Percentiles rank a stretch among this genome's conserved stretches.
Conservation (phyloP, 2,797 vertebrate genomes). For the Microhierax caerulescens region DNA sequence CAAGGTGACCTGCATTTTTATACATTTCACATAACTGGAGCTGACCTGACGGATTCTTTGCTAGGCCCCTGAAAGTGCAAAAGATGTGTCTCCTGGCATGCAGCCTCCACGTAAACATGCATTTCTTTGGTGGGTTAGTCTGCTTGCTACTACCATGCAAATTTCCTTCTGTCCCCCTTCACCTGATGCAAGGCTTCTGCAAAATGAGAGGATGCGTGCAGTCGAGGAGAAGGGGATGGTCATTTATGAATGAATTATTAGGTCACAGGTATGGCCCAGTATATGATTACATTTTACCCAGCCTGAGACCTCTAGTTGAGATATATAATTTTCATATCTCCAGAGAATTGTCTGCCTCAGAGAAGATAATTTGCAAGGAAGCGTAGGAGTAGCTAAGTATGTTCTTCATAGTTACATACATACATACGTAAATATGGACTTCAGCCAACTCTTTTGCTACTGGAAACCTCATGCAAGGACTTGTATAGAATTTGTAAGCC, state of each 20-base stretch:
- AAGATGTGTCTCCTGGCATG: not conserved
- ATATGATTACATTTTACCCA: not conserved
- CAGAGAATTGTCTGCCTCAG: not conserved
- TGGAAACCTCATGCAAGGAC: not conserved
- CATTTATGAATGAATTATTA: constrained; percentile 6
- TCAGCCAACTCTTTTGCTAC: not conserved
- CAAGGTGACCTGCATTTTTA: not conserved
- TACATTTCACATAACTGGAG: not conserved
- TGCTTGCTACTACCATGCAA: not conserved
- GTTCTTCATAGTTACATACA: too few species aligned
- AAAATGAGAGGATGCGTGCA: not conserved
- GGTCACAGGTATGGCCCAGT: not conserved
- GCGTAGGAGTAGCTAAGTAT: not conserved
- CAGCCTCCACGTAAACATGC: not conserved
- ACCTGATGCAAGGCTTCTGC: not conserved
- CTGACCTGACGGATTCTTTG: not conserved
- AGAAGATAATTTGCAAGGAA: constrained; percentile 6
- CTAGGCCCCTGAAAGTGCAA: not conserved
- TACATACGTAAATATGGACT: not conserved
- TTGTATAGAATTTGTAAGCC: not conserved
- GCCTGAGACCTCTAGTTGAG: not conserved
- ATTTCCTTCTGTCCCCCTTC: not conserved
- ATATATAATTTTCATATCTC: not conserved
- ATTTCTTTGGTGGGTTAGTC: not conserved
- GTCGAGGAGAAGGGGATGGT: not conserved